Percentiles rank a stretch among this genome's conserved stretches.
phyloP scores from a whole-genome alignment of 2,797 vertebrate species.

The Cossypha dichroa region DNA sequence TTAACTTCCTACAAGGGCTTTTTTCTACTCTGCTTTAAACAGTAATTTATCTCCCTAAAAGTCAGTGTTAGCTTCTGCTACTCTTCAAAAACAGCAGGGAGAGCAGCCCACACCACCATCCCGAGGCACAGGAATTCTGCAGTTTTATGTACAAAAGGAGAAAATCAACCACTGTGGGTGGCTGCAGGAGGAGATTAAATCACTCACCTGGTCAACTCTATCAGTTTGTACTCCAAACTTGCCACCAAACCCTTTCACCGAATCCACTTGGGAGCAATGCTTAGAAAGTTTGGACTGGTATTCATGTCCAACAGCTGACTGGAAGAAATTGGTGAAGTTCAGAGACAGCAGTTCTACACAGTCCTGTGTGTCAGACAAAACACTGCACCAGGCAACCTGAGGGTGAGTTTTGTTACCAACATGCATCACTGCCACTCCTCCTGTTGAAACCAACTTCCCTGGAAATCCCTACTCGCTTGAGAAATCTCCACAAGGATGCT shows the following conservation, averaged over 20 bases:
- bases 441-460: background rate
- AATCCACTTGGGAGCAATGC: constrained; percentile 95
- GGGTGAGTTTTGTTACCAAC: background rate
- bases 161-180: background rate
- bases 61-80: background rate
- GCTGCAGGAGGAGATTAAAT: background rate
- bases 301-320: constrained; percentile 95
- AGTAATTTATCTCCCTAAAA: background rate
- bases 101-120: background rate
- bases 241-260: constrained; percentile 91
- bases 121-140: background rate
- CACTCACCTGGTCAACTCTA: constrained; percentile 92
- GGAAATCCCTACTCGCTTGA: background rate
- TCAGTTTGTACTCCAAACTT: constrained; percentile 93
- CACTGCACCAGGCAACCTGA: background rate
- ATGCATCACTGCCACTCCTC: background rate
- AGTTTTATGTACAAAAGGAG: background rate
- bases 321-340: constrained; percentile 12
- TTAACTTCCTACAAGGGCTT: background rate
- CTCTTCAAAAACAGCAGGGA: background rate
- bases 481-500: background rate
- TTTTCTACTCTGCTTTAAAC: background rate
- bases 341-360: background rate
- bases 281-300: constrained; percentile 91
- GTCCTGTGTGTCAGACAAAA: background rate